phyloP scores from a whole-genome alignment of 2,888 invertebrate genomes.

The Lordiphosa fenestrarum region DNA sequence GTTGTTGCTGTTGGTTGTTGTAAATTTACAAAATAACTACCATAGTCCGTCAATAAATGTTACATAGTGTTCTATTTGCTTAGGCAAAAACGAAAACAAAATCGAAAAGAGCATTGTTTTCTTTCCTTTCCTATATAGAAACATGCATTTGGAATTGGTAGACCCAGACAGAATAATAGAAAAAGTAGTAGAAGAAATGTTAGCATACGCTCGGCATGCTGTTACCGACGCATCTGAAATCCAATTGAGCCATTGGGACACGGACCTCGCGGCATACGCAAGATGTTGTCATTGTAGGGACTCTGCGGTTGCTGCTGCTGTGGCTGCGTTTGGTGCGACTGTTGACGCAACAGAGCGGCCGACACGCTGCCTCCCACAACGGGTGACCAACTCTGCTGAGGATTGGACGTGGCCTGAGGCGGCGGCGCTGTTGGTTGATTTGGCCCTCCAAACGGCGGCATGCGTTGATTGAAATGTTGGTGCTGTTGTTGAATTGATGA shows the following conservation, averaged over 20 bases:
- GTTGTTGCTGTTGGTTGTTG: conserved; percentile 32
- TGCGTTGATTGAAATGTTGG: conserved; percentile 48
- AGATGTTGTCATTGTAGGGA: conserved; percentile 79
- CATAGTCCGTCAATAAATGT: conserved; percentile 61
- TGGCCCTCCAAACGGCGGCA: conserved; percentile 45
- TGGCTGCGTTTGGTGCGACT: conserved; percentile 51
- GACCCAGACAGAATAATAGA: conserved; percentile 15
- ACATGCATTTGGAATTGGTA: conserved; percentile 28
- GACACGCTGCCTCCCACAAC: conserved; percentile 74
- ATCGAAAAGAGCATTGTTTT: conserved; percentile 21
- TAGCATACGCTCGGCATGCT: conserved; percentile 28
- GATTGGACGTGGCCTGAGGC: conserved; percentile 40
- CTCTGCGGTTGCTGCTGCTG: conserved; percentile 44
- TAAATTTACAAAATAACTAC: conserved; percentile 69
- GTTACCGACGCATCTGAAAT: conserved; percentile 85
- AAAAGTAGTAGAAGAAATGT: conserved; percentile 22
- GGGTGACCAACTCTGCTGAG: conserved; percentile 76
- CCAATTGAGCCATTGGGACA: conserved; percentile 90
- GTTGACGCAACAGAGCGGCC: conserved; percentile 68
- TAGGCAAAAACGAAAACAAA: conserved; percentile 15
- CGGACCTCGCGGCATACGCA: conserved; percentile 89
- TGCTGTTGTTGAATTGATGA: conserved; percentile 31
- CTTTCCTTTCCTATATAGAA: conserved; percentile 21
- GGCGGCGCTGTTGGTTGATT: conserved; percentile 19
- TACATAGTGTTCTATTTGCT: conserved; percentile 28